Evolutionary conservation across 2,797 vertebrate genomes (phyloP), one percentile per base, ranked within the genome.

Genomic region (Enteromius fasciolatus): DNA sequence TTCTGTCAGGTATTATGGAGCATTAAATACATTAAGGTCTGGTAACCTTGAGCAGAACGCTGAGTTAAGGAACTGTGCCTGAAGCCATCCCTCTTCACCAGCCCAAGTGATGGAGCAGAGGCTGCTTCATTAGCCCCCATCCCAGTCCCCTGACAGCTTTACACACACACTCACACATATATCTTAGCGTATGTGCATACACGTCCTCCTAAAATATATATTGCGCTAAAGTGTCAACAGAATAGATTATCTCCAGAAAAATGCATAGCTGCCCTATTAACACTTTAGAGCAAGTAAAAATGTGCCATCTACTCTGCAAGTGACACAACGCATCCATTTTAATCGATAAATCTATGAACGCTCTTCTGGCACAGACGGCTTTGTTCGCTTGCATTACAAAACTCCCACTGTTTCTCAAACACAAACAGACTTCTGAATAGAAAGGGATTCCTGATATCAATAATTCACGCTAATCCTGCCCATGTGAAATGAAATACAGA

Each of bases 121-220:
- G 80, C 23, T 48, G 69, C 86, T 80, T 88, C 86, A 87, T 88
- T 88, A 88, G 80, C 72, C 75, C 69, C 52, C 44, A 69, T 81
- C 31, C 41, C 41, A 20, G 64, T 81, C 70, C 82, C 76, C 41
- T 76, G 81, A 86, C 69, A 76, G 73, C 69, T 78, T 73, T 61
- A 68, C 54, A 54, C 39, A 31, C 77, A 44, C 81, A 28, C 78
- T 15, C 52, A 36, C 36, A 75, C 64, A 33, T 48, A 80, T 25
- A 67, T 67, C 64, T 67, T 66, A 54, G 48, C 23, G 36, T 46
- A 66, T 50, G 6, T 31, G 25, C 63, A 50, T 61, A 33, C 64
- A 61, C 20, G 28, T 33, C 41, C 50, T 54, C 52, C 39, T 41
- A 75, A 76, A 44, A 69, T 59, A 83, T 52, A 54, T 23, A 69